Base-by-base conservation (phyloP, 2,113 vertebrate genomes). In the Alethe castanea region DNA sequence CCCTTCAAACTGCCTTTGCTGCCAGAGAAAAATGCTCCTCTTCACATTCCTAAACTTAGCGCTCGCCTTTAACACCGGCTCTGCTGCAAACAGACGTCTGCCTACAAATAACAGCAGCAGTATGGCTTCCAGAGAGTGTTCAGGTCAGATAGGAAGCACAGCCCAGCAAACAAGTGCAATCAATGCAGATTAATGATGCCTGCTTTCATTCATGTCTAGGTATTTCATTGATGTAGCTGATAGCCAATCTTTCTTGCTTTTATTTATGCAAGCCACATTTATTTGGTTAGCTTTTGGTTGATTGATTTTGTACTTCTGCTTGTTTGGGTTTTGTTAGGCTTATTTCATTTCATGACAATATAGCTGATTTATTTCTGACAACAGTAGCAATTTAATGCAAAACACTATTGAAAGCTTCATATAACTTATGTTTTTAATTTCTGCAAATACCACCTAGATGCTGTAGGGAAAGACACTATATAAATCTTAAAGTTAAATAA, bases 381-480 rank as follows among this genome's bases (percentile, higher is more conserved):
- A 86, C 92, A 90, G 92, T 90, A 97, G 92, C 94, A 74, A 87
- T 95, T 97, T 96, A 96, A 96, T 97, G 90, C 92, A 94, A 96
- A 97, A 90, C 71, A 47, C 95, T 97, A 95, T 94, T 97, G 94
- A 96, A 95, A 96, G 95, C 90, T 96, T 96, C 88, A 92, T 96
- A 95, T 96, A 96, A 96, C 96, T 97, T 97, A 97, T 96, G 95
- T 92, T 97, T 96, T 96, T 96, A 97, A 97, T 97, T 97, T 97
- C 95, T 96, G 93, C 92, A 93, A 95, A 93, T 95, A 96, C 93
- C 86, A 96, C 93, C 90, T 97, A 95, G 96, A 94, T 94, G 92
- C 88, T 94, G 85, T 81, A 88, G 74, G 59, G 67, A 90, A 86
- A 94, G 86, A 90, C 86, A 88, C 88, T 97, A 65, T 90, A 97